These are phyloP conservation scores for Limanda limanda DNA, from an alignment of 2,113 vertebrate genomes.

Conservation along the genomic window DNA sequence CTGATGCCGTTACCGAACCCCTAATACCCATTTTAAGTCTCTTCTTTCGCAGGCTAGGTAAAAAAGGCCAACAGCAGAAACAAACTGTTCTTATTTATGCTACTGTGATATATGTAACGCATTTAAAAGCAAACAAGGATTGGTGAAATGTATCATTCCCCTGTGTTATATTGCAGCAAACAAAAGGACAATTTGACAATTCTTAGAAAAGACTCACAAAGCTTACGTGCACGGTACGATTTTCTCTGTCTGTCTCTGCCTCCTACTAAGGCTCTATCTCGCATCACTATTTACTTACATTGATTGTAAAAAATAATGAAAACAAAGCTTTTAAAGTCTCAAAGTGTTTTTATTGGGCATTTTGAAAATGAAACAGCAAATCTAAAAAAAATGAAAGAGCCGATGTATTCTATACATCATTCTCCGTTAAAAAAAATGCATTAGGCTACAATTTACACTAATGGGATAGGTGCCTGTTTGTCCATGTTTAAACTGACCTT, in stretches of 20 bases:
- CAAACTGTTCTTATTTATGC: conserved; percentile 23
- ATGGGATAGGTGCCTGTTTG: too few species aligned
- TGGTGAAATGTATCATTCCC: conserved; percentile 22
- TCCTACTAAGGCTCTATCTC: too few species aligned
- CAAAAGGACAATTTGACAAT: conserved; percentile 1
- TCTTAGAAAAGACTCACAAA: conserved; percentile 1
- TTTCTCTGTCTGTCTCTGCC: neutral
- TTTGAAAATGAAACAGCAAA: too few species aligned
- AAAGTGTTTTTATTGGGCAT: too few species aligned
- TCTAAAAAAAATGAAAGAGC: too few species aligned
- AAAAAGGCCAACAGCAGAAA: conserved; percentile 7
- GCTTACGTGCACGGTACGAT: neutral
- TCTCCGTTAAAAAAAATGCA: too few species aligned
- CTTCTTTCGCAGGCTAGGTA: conserved; percentile 2
- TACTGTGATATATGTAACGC: neutral
- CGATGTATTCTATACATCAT: too few species aligned
- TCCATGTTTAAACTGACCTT: too few species aligned
- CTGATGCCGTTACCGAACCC: conserved; percentile 38
- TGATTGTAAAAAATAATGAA: too few species aligned
- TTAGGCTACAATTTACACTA: too few species aligned
- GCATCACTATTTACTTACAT: too few species aligned
- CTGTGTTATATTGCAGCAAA: conserved; percentile 2
- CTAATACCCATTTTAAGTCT: conserved; percentile 28
- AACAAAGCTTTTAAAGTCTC: too few species aligned
- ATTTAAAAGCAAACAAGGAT: conserved; percentile 6